Percentiles rank a stretch among this genome's conserved stretches.
These are phyloP conservation scores for Megalops atlanticus DNA, from an alignment of 2,113 vertebrate species.

Conservation along the genomic window DNA sequence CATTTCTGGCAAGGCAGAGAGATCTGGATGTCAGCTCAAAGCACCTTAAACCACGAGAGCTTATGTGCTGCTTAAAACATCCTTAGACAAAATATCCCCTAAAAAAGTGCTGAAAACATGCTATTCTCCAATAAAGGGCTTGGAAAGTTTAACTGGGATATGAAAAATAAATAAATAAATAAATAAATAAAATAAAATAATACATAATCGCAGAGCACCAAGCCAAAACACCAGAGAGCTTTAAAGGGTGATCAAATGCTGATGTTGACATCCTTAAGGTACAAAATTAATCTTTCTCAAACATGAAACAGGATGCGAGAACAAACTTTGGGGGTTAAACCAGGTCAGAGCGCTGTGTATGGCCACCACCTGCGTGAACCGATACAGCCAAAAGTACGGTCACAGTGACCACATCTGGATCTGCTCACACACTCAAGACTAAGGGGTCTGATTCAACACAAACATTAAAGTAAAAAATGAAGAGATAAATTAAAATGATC, in stretches of 20 bases:
- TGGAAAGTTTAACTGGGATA: neutral
- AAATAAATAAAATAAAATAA: conserved; percentile 2
- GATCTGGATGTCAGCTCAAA: neutral
- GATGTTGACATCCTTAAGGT: neutral
- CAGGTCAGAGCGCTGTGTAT: neutral
- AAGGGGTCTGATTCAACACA: neutral
- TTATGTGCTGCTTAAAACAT: conserved; percentile 6
- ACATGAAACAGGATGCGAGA: neutral
- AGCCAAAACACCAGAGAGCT: no score
- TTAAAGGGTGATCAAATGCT: neutral
- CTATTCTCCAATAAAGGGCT: neutral
- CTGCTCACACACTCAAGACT: neutral
- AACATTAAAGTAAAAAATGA: neutral
- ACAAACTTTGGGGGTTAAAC: neutral
- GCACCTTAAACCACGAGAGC: neutral
- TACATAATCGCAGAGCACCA: neutral
- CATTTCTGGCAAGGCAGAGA: neutral
- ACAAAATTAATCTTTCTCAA: neutral
- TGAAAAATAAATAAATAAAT: neutral
- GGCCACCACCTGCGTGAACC: neutral
- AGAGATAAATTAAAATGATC: neutral
- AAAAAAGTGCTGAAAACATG: neutral
- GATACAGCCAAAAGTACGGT: neutral
- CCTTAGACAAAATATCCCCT: neutral
- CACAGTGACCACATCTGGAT: neutral